Base-by-base conservation (phyloP, 2,113 vertebrate species). In the Lophochroa leadbeateri region DNA sequence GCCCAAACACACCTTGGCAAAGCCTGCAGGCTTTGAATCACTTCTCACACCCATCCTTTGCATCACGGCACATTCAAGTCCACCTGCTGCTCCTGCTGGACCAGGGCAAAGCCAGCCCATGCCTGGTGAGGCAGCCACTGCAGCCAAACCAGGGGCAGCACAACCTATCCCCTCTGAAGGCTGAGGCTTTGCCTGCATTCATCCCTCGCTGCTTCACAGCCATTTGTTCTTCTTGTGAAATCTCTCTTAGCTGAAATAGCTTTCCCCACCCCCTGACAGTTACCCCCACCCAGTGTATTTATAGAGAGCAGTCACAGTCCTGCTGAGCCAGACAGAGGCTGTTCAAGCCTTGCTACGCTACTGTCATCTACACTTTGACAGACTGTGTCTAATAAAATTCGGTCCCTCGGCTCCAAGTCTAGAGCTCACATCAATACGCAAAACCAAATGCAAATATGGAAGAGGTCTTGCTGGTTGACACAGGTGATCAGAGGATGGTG, bases 11-110 rank as follows among this genome's bases (percentile, higher is more conserved):
- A 70, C 52, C 43, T 28, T 2, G 6, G 19, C 20, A 86, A 89
- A 52, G 39, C 23, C 71, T 1, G 2, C 0, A 1, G 74, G 9
- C 46, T 75, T 85, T 0, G 1, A n/a, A n/a, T 13, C 0, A 1
- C 39, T 89, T 10, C 35, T 69, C 16, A 7, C 4, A 3, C 67
- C 47, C 7, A 0, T 43, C 7, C 19, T 35, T 35, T 43, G 35
- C 33, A 50, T 7, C 16, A 1, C 0, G 0, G 25, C 65, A 21
- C 2, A 0, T 4, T 7, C 13, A 75, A 41, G 39, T 44, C 27
- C 2, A 0, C 13, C 41, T 17, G 43, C 67, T 69, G 49, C 37
- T 80, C 53, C 41, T 0, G 0, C 10, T 2, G 64, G 53, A 7
- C 14, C 1, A 3, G 3, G 17, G 10, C 0, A 7, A 63, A 71